A percentile compares a stretch with the other conserved stretches of the same genome.
These are phyloP conservation scores for Polyploca ridens DNA, from an alignment of 2,888 invertebrate genomes.

Conservation along the genomic window DNA sequence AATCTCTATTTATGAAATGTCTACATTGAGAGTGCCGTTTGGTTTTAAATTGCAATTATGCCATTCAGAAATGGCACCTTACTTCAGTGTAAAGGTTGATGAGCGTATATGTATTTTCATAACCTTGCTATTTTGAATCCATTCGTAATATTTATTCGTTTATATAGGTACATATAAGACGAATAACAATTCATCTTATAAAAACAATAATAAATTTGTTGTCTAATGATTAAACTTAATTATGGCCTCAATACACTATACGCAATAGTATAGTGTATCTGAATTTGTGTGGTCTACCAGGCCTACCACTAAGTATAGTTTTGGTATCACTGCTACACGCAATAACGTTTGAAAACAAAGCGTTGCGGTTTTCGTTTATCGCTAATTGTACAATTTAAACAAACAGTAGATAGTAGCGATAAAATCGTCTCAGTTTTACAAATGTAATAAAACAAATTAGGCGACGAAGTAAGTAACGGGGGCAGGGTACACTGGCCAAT, in stretches of 20 bases:
- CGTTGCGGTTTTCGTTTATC: not conserved
- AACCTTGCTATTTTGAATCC: no score
- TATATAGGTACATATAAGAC: no score
- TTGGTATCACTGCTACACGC: not conserved
- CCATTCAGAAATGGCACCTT: not conserved
- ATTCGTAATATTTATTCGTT: no score
- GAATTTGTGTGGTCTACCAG: no score
- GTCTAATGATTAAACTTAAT: no score
- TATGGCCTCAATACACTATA: no score
- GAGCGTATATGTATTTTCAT: not conserved
- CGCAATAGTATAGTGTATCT: no score
- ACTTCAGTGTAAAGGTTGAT: not conserved
- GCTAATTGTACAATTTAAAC: slow-evolving; percentile 28
- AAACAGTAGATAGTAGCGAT: slow-evolving; percentile 33
- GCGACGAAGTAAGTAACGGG: slow-evolving; percentile 67
- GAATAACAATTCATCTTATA: no score
- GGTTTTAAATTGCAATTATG: slow-evolving; percentile 2
- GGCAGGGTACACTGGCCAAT: slow-evolving; percentile 74
- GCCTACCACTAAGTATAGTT: not conserved
- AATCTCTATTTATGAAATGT: not conserved
- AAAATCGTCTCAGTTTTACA: slow-evolving; percentile 61
- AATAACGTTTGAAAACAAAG: not conserved
- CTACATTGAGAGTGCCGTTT: not conserved
- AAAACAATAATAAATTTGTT: no score
- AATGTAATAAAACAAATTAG: slow-evolving; percentile 78